Conservation (phyloP, 2,113 vertebrate species). For the Excalfactoria chinensis region DNA sequence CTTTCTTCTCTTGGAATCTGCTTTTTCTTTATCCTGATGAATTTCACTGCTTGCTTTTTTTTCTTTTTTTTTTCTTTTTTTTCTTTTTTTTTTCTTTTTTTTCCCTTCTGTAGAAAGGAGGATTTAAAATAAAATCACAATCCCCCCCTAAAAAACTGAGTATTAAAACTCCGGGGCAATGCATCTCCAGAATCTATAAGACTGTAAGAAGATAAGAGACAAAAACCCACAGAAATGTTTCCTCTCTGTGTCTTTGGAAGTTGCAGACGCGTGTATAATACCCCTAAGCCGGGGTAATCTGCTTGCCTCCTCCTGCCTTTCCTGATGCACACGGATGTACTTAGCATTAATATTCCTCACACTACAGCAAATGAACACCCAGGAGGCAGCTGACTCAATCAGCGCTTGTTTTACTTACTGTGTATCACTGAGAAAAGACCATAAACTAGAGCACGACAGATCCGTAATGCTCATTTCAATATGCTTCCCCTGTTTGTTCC, state of each 20-base stretch:
- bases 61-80: rapidly evolving
- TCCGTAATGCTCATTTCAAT: constrained; percentile 77
- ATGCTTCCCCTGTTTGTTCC: constrained; percentile 70
- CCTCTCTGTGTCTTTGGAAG: constrained; percentile 70
- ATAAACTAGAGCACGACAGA: constrained; percentile 77
- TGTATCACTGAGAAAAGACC: constrained; percentile 75
- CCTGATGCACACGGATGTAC: constrained; percentile 67
- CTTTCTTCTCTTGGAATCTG: constrained; percentile 55
- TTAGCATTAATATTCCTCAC: constrained; percentile 79
- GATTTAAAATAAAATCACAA: constrained; percentile 24
- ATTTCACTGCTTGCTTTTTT: constrained; percentile 50
- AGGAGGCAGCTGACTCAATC: constrained; percentile 81
- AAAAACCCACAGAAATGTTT: constrained; percentile 64
- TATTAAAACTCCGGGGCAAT: constrained; percentile 75
- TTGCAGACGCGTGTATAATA: constrained; percentile 64
- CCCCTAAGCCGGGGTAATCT: constrained; percentile 77
- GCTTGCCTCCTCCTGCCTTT: constrained; percentile 59
- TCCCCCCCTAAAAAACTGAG: constrained; percentile 29
- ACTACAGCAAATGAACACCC: constrained; percentile 78
- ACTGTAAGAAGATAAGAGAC: constrained; percentile 77
- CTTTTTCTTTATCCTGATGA: constrained; percentile 31
- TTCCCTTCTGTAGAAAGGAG: neutral
- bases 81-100: neutral
- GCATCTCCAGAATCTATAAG: constrained; percentile 77
- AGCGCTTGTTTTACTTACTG: constrained; percentile 80